A percentile compares a stretch with the other conserved stretches of the same genome.
phyloP scores from a whole-genome alignment of 2,797 vertebrate species.

The Poecilia velifera region DNA sequence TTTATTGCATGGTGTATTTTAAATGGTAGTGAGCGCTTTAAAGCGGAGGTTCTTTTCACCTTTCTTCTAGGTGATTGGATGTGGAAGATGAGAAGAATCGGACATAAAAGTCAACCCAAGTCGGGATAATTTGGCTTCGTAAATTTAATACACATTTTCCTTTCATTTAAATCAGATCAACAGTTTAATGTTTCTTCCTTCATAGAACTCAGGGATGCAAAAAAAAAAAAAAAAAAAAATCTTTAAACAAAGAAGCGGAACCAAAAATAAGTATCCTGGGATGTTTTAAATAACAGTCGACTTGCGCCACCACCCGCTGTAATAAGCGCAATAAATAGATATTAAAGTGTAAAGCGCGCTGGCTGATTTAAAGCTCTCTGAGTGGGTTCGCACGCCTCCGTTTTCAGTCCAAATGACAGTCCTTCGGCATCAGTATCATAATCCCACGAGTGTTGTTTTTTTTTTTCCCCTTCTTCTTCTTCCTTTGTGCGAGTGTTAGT shows the following conservation, averaged over 20 bases:
- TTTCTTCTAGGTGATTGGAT: not conserved
- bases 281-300: slow-evolving; percentile 38
- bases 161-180: not conserved
- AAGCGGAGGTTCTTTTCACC: not conserved
- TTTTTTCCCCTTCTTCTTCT: not conserved
- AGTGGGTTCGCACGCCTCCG: slow-evolving; percentile 36
- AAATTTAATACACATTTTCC: not conserved
- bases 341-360: slow-evolving; percentile 10
- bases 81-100: not conserved
- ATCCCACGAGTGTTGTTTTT: slow-evolving; percentile 13
- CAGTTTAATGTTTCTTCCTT: not conserved
- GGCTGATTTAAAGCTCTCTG: slow-evolving; percentile 28
- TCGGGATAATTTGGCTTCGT: not conserved
- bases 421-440: slow-evolving; percentile 46
- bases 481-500: slow-evolving; percentile 8
- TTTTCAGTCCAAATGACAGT: slow-evolving; percentile 39
- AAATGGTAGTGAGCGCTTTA: not conserved
- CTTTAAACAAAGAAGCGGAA: not conserved
- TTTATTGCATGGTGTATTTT: not conserved
- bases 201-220: not conserved
- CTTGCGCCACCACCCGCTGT: slow-evolving; percentile 25
- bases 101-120: not conserved
- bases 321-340: not conserved
- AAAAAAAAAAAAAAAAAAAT: not conserved
- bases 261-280: slow-evolving; percentile 7